Evolutionary conservation across 37 sponge, comb jelly and placozoan genomes (phyloP).

Genomic region (Halichondria panicea): DNA sequence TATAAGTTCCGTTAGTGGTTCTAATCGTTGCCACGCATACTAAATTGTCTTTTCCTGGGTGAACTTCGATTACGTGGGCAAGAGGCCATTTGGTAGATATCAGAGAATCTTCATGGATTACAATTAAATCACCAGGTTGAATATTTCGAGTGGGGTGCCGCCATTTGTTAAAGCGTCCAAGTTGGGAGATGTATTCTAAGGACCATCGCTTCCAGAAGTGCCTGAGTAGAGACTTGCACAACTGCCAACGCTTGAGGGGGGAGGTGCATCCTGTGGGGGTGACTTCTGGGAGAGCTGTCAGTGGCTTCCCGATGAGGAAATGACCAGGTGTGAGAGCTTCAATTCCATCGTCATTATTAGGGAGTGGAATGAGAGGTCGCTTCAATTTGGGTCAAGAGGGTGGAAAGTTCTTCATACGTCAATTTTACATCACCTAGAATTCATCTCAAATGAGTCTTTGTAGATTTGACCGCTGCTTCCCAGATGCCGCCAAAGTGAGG

Average conservation of each 20-base stretch:
- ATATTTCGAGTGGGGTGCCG: conserved; percentile 13
- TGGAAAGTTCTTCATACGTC: background rate
- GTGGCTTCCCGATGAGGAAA: conserved; percentile 37
- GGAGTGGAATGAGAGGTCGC: conserved; percentile 18
- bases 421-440: background rate
- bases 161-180: conserved; percentile 21
- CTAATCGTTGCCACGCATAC: too few species aligned
- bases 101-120: too few species aligned
- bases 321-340: conserved; percentile 38
- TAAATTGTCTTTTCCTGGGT: too few species aligned
- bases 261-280: background rate
- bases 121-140: too few species aligned
- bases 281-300: conserved; percentile 19
- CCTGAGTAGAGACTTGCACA: conserved; percentile 14
- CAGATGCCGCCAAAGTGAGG: conserved; percentile 16
- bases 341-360: conserved; percentile 33
- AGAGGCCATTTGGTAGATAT: too few species aligned
- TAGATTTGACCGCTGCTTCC: conserved; percentile 8
- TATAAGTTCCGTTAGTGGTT: too few species aligned
- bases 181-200: conserved; percentile 24
- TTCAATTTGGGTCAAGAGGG: background rate
- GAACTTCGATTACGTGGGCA: too few species aligned
- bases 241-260: conserved; percentile 5
- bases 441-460: background rate
- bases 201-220: conserved; percentile 47